phyloP scores from a whole-genome alignment of 2,797 vertebrate genomes.

The Apogon hyalosoma region DNA sequence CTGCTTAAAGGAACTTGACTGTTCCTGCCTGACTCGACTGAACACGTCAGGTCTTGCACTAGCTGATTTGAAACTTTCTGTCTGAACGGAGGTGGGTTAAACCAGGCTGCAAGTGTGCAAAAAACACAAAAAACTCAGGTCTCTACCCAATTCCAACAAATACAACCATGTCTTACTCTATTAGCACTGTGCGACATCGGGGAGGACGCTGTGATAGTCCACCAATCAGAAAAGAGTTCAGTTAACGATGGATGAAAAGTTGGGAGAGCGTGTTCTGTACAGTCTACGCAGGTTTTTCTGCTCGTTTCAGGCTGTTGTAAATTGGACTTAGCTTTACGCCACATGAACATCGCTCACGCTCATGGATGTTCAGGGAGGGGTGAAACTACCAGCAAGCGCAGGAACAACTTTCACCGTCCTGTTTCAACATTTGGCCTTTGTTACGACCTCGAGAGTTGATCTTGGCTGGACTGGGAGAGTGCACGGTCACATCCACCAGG shows the following conservation, averaged over 20 bases:
- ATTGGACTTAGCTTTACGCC: constrained; percentile 54
- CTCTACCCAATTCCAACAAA: constrained; percentile 67
- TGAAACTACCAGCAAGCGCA: constrained; percentile 27
- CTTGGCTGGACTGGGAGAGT: too few species aligned
- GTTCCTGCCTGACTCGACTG: constrained; percentile 54
- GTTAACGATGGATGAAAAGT: constrained; percentile 17
- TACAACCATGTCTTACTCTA: constrained; percentile 70
- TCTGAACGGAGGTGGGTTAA: constrained; percentile 35
- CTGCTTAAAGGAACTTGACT: constrained; percentile 37
- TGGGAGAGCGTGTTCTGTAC: constrained; percentile 41
- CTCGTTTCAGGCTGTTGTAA: constrained; percentile 33
- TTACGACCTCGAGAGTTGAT: too few species aligned
- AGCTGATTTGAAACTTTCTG: constrained; percentile 61
- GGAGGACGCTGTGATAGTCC: constrained; percentile 26
- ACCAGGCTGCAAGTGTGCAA: constrained; percentile 65
- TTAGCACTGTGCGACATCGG: constrained; percentile 70
- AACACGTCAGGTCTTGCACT: constrained; percentile 72
- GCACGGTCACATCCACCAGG: too few species aligned
- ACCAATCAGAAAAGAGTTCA: constrained; percentile 28
- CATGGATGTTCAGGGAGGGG: constrained; percentile 29
- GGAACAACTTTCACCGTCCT: constrained; percentile 16
- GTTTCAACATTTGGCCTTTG: not conserved
- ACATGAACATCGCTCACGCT: constrained; percentile 13
- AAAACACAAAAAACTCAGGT: constrained; percentile 71
- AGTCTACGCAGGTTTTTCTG: constrained; percentile 38